phyloP scores from a whole-genome alignment of 2,888 invertebrate genomes.

The Dasypogon diadema region DNA sequence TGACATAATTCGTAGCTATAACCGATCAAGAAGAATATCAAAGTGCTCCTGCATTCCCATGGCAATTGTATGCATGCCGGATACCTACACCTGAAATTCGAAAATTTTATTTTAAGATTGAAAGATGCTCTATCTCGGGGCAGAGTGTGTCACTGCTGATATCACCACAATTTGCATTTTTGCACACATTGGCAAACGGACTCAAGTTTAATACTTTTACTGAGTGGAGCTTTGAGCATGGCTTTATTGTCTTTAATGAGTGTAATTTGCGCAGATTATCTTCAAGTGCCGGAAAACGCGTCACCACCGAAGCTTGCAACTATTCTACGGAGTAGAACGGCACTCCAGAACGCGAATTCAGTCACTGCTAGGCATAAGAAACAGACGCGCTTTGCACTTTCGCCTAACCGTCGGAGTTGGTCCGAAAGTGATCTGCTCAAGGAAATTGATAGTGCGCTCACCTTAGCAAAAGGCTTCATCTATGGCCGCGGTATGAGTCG shows the following conservation, averaged over 20 bases:
- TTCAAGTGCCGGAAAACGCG: constrained; percentile 15
- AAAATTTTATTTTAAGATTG: not conserved
- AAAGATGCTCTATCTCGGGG: not conserved
- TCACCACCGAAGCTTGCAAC: constrained; percentile 52
- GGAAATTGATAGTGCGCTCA: constrained; percentile 74
- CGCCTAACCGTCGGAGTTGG: constrained; percentile 67
- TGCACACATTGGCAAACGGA: not conserved
- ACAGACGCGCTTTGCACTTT: constrained; percentile 65
- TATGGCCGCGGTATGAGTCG: constrained; percentile 67
- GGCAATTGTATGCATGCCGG: not conserved
- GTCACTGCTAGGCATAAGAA: constrained; percentile 59
- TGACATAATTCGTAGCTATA: constrained; percentile 26
- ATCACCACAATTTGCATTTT: not conserved
- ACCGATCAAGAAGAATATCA: not conserved
- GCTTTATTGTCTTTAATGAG: constrained; percentile 46
- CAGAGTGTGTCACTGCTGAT: constrained; percentile 15
- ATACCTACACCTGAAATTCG: not conserved
- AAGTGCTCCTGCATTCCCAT: not conserved
- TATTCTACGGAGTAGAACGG: constrained; percentile 57
- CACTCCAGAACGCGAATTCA: constrained; percentile 53
- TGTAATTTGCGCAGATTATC: constrained; percentile 44
- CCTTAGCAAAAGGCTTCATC: constrained; percentile 75
- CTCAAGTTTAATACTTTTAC: not conserved
- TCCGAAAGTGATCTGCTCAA: constrained; percentile 72
- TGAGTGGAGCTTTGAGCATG: constrained; percentile 19